Conservation (phyloP, 2,797 vertebrate genomes). For the Amblyraja radiata region DNA sequence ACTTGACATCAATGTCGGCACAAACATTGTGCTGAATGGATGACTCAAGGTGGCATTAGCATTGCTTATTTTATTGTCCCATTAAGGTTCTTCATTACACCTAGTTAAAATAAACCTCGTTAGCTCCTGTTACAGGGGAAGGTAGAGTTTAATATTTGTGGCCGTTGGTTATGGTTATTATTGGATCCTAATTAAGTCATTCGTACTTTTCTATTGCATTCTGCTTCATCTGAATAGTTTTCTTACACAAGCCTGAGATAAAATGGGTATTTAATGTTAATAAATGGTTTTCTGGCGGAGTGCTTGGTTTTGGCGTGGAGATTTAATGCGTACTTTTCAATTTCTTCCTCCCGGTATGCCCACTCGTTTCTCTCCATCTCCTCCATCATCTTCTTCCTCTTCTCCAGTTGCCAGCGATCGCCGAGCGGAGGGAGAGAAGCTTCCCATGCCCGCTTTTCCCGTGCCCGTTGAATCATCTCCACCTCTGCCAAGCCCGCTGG, state of each 20-base stretch:
- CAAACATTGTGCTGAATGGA: too few relatives aligned
- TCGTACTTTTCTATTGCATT: neutral
- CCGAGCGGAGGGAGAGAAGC: slow-evolving; percentile 69
- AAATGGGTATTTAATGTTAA: neutral
- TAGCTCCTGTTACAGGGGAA: too few relatives aligned
- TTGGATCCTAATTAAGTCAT: neutral
- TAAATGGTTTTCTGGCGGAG: neutral
- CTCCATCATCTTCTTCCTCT: slow-evolving; percentile 80
- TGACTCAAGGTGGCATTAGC: too few relatives aligned
- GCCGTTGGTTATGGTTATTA: neutral
- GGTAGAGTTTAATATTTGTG: too few relatives aligned
- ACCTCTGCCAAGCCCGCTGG: slow-evolving; percentile 80
- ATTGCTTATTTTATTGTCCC: too few relatives aligned
- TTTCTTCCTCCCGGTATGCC: slow-evolving; percentile 83
- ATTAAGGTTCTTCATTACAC: too few relatives aligned
- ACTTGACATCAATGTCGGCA: too few relatives aligned
- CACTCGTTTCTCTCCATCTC: slow-evolving; percentile 84
- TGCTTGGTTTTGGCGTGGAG: neutral
- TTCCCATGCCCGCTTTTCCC: slow-evolving; percentile 76
- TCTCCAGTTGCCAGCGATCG: slow-evolving; percentile 61
- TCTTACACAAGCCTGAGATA: neutral
- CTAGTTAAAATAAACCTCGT: too few relatives aligned
- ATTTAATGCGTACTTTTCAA: slow-evolving; percentile 68
- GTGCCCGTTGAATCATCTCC: slow-evolving; percentile 78
- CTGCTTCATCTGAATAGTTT: neutral